These are phyloP conservation scores for Plodia interpunctella DNA, from an alignment of 1,140 invertebrate genomes.

Conservation along the genomic window DNA sequence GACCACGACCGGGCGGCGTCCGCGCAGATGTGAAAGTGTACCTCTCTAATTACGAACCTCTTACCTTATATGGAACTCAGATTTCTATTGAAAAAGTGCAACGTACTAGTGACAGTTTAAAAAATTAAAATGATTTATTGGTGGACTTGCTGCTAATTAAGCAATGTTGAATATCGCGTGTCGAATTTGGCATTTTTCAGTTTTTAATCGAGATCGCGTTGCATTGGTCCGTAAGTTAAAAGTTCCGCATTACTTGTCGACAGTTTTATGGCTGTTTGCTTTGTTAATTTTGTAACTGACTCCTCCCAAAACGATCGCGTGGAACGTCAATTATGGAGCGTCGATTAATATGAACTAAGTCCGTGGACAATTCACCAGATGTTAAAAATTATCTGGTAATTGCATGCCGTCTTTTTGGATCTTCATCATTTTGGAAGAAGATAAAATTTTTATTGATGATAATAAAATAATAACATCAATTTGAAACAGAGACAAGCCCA, in stretches of 20 bases:
- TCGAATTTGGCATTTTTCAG: background rate
- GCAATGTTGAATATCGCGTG: background rate
- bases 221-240: background rate
- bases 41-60: constrained; percentile 56
- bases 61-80: constrained; percentile 36
- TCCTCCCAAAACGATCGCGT: constrained; percentile 2
- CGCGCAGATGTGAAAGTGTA: constrained; percentile 52
- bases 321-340: background rate
- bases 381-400: too few relatives aligned
- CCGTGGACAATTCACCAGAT: too few relatives aligned
- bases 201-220: constrained; percentile 4
- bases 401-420: too few relatives aligned
- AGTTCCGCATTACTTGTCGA: constrained; percentile 9
- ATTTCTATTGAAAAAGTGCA: constrained; percentile 32
- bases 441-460: too few relatives aligned
- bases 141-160: background rate
- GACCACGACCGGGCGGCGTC: constrained; percentile 39
- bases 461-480: too few relatives aligned
- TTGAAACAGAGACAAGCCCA: too few relatives aligned
- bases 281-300: background rate
- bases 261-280: constrained; percentile 13
- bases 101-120: constrained; percentile 10
- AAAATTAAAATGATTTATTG: background rate
- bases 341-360: background rate
- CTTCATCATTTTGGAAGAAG: too few relatives aligned